phyloP scores from a whole-genome alignment of 2,888 invertebrate genomes.

The Caenorhabditis becei region DNA sequence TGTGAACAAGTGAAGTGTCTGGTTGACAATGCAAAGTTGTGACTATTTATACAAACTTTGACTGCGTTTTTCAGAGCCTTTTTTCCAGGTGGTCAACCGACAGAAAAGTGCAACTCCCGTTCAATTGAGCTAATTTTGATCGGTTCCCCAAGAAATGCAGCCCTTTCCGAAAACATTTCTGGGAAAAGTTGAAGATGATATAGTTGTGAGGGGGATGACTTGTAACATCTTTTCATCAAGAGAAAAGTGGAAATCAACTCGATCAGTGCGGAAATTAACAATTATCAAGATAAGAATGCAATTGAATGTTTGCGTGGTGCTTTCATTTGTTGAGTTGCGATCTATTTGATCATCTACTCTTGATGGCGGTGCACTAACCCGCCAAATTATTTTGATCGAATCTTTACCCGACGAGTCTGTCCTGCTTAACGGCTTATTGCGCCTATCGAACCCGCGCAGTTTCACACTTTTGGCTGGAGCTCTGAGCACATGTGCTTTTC shows the following conservation, averaged over 20 bases:
- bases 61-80: background rate
- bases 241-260: slow-evolving; percentile 10
- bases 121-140: background rate
- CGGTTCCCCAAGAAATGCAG: too few relatives aligned
- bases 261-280: slow-evolving; percentile 49
- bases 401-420: slow-evolving; percentile 28
- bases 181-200: background rate
- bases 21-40: background rate
- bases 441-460: slow-evolving; percentile 30
- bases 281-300: slow-evolving; percentile 57
- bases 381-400: slow-evolving; percentile 61
- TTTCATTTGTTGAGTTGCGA: slow-evolving; percentile 48
- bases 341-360: slow-evolving; percentile 61
- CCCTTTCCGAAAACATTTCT: background rate
- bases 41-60: background rate
- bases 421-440: slow-evolving; percentile 48
- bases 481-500: slow-evolving; percentile 2
- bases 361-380: slow-evolving; percentile 56
- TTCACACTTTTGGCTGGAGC: slow-evolving; percentile 40
- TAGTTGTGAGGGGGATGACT: too few relatives aligned
- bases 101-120: slow-evolving; percentile 17
- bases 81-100: background rate
- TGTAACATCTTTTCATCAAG: background rate
- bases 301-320: slow-evolving; percentile 57
- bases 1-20: slow-evolving; percentile 4